These are phyloP conservation scores for Condylostylus longicornis DNA, from an alignment of 1,140 invertebrate genomes.

Conservation along the genomic window DNA sequence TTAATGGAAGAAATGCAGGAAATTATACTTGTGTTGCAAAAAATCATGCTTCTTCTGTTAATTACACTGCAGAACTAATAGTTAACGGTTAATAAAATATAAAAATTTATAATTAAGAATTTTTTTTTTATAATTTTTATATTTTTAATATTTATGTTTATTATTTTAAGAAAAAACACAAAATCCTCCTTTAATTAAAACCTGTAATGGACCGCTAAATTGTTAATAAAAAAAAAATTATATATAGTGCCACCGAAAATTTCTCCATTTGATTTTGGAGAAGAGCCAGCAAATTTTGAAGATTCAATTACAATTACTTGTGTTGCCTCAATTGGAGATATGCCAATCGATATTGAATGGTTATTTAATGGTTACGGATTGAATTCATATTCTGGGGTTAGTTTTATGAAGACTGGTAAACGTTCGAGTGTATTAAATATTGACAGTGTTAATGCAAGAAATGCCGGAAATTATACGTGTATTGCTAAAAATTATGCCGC, in stretches of 20 bases:
- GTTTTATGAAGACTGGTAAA: constrained; percentile 44
- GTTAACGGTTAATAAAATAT: constrained; percentile 47
- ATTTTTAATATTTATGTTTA: background rate
- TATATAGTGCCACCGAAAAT: constrained; percentile 46
- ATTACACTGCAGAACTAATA: constrained; percentile 49
- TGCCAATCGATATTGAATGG: constrained; percentile 44
- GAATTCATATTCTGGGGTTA: constrained; percentile 28
- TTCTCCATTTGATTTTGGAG: constrained; percentile 45
- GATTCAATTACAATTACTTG: constrained; percentile 44
- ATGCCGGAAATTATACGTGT: constrained; percentile 51
- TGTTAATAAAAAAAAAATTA: too few relatives aligned
- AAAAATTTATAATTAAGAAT: constrained; percentile 8
- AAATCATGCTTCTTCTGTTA: constrained; percentile 55
- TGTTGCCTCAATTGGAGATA: constrained; percentile 47
- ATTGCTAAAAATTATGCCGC: constrained; percentile 53
- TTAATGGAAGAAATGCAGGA: constrained; percentile 57
- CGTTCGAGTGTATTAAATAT: constrained; percentile 37
- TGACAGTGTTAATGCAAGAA: constrained; percentile 33
- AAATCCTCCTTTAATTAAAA: background rate
- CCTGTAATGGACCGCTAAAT: background rate
- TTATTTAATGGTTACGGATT: constrained; percentile 41
- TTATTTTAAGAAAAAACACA: background rate
- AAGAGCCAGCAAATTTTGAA: constrained; percentile 43
- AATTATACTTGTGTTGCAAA: constrained; percentile 66
- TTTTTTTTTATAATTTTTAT: constrained; percentile 3